Conservation (phyloP, 1,140 invertebrate species). For the Atta texana region DNA sequence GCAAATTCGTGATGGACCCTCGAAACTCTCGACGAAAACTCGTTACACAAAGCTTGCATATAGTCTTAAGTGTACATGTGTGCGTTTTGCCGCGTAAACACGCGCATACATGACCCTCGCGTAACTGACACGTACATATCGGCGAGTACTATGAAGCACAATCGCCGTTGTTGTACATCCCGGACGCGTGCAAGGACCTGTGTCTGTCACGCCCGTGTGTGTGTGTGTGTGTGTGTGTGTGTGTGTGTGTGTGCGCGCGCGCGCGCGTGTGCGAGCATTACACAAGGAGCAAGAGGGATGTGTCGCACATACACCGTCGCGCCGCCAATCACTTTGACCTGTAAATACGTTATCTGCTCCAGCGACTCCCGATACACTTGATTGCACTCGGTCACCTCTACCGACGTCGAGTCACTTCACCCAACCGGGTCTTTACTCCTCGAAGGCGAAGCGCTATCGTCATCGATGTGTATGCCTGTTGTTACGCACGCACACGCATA, state of each 20-base stretch:
- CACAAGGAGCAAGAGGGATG: background rate
- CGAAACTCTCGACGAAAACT: constrained; percentile 22
- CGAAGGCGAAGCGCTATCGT: constrained; percentile 20
- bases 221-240: background rate
- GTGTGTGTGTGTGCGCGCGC: background rate
- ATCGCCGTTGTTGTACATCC: constrained; percentile 38
- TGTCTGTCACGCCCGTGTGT: background rate
- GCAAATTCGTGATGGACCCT: background rate
- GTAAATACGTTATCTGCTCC: constrained; percentile 78
- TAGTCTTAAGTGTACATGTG: background rate
- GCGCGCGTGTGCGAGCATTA: background rate
- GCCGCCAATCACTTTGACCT: constrained; percentile 75
- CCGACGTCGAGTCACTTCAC: constrained; percentile 50
- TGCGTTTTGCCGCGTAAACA: background rate
- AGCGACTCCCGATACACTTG: constrained; percentile 75
- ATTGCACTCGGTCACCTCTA: constrained; percentile 70
- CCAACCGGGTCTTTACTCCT: constrained; percentile 51
- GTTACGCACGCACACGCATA: constrained; percentile 11
- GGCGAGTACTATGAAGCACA: constrained; percentile 7
- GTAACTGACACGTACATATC: constrained; percentile 11
- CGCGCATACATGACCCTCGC: background rate
- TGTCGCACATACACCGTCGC: constrained; percentile 1
- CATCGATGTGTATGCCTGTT: background rate
- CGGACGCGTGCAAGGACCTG: constrained; percentile 47
- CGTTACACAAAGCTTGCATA: background rate